These are phyloP conservation scores for Eulemur rufifrons DNA, from an alignment of 2,113 vertebrate genomes.

Conservation along the genomic window DNA sequence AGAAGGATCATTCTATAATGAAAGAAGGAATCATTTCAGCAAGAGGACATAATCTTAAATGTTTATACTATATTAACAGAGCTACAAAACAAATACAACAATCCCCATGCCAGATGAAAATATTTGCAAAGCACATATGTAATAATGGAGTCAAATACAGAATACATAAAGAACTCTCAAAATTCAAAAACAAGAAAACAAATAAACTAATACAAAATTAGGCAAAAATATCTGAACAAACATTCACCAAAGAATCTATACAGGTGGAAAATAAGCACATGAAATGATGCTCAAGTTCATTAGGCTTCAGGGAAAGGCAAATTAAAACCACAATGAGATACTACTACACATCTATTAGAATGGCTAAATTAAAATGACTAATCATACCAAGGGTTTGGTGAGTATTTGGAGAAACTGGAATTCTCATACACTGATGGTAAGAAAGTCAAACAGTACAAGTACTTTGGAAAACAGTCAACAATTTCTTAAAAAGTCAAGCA, in stretches of 20 bases:
- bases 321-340: not conserved
- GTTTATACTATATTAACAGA: not conserved
- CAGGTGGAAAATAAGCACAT: not conserved
- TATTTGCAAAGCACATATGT: not conserved
- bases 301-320: not conserved
- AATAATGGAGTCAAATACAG: not conserved
- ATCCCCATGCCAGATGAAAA: not conserved
- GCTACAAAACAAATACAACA: not conserved
- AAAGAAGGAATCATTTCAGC: not conserved
- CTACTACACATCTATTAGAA: not conserved
- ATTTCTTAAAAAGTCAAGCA: not conserved
- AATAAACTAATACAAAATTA: not conserved
- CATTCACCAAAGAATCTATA: not conserved
- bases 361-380: not conserved
- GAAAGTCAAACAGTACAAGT: not conserved
- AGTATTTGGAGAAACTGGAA: not conserved
- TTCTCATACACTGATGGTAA: not conserved
- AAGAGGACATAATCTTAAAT: not conserved
- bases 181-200: constrained; percentile 29
- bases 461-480: not conserved
- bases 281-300: not conserved
- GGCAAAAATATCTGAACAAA: not conserved
- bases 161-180: not conserved
- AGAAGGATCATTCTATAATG: not conserved
- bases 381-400: not conserved